phyloP scores from a whole-genome alignment of 1,140 invertebrate genomes.

The Chlorops oryzae region DNA sequence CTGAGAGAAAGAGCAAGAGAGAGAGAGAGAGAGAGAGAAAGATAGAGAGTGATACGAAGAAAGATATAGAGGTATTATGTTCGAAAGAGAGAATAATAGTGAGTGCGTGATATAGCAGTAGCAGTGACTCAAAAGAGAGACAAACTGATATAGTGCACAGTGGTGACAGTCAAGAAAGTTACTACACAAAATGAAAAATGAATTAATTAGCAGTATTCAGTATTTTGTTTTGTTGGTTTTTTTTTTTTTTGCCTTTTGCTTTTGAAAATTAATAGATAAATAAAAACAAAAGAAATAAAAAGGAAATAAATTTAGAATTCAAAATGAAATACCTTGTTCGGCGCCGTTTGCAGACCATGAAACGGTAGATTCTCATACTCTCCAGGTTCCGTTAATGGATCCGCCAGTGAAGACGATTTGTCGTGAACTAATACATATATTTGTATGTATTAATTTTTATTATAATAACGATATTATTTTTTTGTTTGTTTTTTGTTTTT shows the following conservation, averaged over 20 bases:
- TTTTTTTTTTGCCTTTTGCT: neutral
- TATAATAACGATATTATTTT: conserved; percentile 2
- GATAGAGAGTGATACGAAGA: no score
- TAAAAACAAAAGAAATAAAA: neutral
- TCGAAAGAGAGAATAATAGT: no score
- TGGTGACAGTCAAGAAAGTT: no score
- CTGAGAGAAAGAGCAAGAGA: no score
- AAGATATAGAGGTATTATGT: no score
- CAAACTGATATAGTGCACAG: no score
- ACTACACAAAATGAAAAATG: no score
- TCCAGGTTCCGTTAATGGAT: conserved; percentile 54
- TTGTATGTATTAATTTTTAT: conserved; percentile 17
- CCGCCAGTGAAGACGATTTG: conserved; percentile 47
- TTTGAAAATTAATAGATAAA: conserved; percentile 5
- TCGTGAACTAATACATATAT: no score
- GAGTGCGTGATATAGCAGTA: no score
- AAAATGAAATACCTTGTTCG: conserved; percentile 70
- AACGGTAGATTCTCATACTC: conserved; percentile 92
- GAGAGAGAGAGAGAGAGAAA: no score
- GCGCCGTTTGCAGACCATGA: conserved; percentile 82
- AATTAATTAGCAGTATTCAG: no score
- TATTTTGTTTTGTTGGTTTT: conserved; percentile 7
- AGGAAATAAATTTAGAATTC: conserved; percentile 1
- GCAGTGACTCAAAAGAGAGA: no score
- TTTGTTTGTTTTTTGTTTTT: conserved; percentile 13